phyloP scores from a whole-genome alignment of 2,113 vertebrate species.

The Tragulus kanchil region DNA sequence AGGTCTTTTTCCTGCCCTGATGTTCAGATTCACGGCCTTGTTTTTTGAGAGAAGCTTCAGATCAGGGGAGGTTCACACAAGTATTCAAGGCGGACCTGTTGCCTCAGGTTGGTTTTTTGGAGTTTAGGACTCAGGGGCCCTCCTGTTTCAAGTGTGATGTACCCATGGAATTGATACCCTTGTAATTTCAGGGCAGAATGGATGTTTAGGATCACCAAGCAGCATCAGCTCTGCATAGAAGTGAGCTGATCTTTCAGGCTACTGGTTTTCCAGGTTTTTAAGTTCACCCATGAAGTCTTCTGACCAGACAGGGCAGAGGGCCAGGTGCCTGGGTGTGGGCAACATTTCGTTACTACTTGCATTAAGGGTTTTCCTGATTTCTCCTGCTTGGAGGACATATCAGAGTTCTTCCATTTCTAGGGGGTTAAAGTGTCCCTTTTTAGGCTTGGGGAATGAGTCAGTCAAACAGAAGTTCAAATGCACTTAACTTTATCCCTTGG shows the following conservation, averaged over 20 bases:
- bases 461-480: neutral
- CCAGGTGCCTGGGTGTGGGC: neutral
- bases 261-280: neutral
- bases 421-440: neutral
- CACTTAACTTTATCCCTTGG: neutral
- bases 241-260: neutral
- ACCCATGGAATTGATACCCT: fast-evolving
- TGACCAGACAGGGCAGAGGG: neutral
- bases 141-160: neutral
- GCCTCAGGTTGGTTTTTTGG: neutral
- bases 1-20: neutral
- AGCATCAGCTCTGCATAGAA: neutral
- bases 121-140: neutral
- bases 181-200: neutral
- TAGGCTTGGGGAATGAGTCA: neutral
- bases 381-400: neutral
- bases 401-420: neutral
- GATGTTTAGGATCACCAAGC: neutral
- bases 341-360: neutral
- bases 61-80: neutral
- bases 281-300: neutral
- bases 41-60: neutral
- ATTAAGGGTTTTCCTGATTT: neutral
- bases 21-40: neutral
- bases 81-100: no score